These are phyloP conservation scores for Chiridota heheva DNA, from an alignment of 35 echinoderm and acorn worm genomes.

Conservation along the genomic window DNA sequence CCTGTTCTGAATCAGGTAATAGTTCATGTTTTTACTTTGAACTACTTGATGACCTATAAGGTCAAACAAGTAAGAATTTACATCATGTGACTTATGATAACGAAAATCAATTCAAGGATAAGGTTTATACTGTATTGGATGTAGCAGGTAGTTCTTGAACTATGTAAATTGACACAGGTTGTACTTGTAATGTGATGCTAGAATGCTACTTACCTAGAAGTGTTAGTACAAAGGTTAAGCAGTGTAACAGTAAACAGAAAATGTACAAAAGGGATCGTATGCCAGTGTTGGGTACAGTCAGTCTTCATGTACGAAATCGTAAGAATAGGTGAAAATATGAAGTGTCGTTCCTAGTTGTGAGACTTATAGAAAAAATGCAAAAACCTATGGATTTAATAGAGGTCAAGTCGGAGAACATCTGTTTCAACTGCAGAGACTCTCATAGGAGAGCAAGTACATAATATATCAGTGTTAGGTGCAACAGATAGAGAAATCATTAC, in stretches of 20 bases:
- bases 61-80: too few relatives aligned
- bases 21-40: too few relatives aligned
- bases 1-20: too few relatives aligned
- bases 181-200: conserved; percentile 32
- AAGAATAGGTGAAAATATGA: neutral
- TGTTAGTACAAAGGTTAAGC: neutral
- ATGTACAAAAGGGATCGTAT: conserved; percentile 37
- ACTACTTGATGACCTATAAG: too few relatives aligned
- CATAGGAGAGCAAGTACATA: too few relatives aligned
- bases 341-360: neutral
- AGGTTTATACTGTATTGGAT: neutral
- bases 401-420: conserved; percentile 28
- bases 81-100: too few relatives aligned
- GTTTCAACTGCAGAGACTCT: too few relatives aligned
- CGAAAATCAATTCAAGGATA: too few relatives aligned
- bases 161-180: conserved; percentile 25
- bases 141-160: neutral
- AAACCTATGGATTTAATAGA: conserved; percentile 36
- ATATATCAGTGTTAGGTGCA: conserved; percentile 21
- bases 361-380: too few relatives aligned
- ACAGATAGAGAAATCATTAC: neutral
- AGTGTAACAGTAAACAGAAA: neutral
- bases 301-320: conserved; percentile 21
- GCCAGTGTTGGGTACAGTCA: conserved; percentile 17
- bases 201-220: conserved; percentile 26